Evolutionary conservation across 2,888 invertebrate genomes (phyloP).

Genomic region (Drosophila maculinotata): DNA sequence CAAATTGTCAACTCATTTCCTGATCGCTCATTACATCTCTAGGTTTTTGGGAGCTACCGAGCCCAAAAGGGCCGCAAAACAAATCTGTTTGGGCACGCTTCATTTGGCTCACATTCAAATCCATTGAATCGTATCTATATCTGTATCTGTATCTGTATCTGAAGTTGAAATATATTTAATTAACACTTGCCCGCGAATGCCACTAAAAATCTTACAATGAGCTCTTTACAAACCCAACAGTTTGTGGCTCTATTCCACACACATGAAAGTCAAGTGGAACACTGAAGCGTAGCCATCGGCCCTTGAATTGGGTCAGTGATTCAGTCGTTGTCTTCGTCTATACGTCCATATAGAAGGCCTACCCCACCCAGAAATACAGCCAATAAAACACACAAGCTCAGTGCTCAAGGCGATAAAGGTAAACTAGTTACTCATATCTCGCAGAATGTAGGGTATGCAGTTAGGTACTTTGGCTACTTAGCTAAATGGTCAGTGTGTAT

Average conservation of each 20-base stretch:
- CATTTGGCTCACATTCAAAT: conserved; percentile 63
- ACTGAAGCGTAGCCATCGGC: conserved; percentile 43
- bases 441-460: conserved; percentile 1
- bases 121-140: conserved; percentile 29
- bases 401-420: conserved; percentile 61
- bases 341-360: conserved; percentile 15
- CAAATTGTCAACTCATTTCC: conserved; percentile 72
- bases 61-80: conserved; percentile 50
- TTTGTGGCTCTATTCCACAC: too few relatives aligned
- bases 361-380: conserved; percentile 39
- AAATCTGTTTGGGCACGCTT: conserved; percentile 67
- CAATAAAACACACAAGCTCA: conserved; percentile 42
- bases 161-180: conserved; percentile 67
- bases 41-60: too few relatives aligned
- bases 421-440: conserved; percentile 40
- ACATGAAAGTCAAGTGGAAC: conserved; percentile 49
- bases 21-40: conserved; percentile 23
- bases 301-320: conserved; percentile 61
- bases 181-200: conserved; percentile 66
- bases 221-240: conserved; percentile 36
- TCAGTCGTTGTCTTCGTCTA: conserved; percentile 37
- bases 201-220: conserved; percentile 44
- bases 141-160: conserved; percentile 7
- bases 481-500: conserved; percentile 29
- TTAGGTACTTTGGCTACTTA: conserved; percentile 2